Percentiles rank a stretch among this genome's conserved stretches.
Evolutionary conservation across 37 sponge, comb jelly and placozoan species (phyloP).

Genomic region (Beroe ovata): DNA sequence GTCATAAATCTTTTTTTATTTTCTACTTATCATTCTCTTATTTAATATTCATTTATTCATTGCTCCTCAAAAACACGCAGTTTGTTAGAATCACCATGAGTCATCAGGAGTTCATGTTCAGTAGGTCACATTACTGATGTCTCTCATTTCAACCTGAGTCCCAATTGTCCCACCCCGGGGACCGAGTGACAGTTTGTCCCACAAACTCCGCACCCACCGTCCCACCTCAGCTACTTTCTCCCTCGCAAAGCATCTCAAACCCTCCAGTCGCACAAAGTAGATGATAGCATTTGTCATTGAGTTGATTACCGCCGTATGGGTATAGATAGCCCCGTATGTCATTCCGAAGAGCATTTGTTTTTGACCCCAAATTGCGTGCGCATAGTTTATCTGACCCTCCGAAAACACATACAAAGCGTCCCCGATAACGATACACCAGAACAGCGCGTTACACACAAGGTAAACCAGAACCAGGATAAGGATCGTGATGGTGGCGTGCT

Average conservation of each 20-base stretch:
- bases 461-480: neutral
- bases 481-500: neutral
- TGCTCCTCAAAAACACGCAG: no score
- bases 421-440: neutral
- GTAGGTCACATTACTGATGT: no score
- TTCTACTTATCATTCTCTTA: no score
- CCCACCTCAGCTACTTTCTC: neutral
- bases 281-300: neutral
- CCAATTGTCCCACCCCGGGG: no score
- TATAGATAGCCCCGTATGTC: neutral
- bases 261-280: conserved; percentile 9
- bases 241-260: neutral
- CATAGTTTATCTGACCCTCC: neutral
- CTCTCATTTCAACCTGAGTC: no score
- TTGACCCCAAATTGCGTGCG: neutral
- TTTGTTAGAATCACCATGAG: no score
- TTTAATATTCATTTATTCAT: no score
- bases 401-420: conserved; percentile 7
- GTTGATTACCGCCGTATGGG: neutral
- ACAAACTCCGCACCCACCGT: neutral
- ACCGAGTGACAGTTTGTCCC: no score
- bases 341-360: no score
- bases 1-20: no score
- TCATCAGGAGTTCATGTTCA: no score
- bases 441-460: neutral